Evolutionary conservation across 2,797 vertebrate genomes (phyloP), one percentile per base, ranked within the genome.

Genomic region (Ambastaia sidthimunki): DNA sequence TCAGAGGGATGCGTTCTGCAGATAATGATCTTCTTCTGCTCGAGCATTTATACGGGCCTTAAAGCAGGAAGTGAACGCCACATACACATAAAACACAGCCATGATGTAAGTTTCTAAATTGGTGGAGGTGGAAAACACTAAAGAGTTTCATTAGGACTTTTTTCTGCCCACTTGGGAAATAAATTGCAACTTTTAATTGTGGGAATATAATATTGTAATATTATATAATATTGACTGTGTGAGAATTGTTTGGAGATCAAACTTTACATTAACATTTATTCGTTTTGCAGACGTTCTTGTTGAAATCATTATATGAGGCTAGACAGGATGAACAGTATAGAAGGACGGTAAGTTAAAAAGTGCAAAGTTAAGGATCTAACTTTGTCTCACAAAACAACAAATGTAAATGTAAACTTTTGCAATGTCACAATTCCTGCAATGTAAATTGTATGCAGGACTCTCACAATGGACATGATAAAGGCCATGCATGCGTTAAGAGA

Each of bases 1-100:
- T 78, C 55, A 59, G 69, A 82, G 16, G 76, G 80, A 83, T 69
- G 69, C 62, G 82, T 63, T 82, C 80, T 82, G 78, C 77, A 84
- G 82, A 86, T 86, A 78, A 71, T 19, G 77, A 74, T 83, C 82
- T 74, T 28, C 66, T 69, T 57, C 74, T 75, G 65, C 37, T 52
- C 57, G 72, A 50, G 63, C 41, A 28, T 83, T 84, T 84, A 75
- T 80, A 84, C 67, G 80, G 16, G 19, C 21, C 19, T 5, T 54
- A 28, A 77, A n/a, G 66, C 82, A 86, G 85, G 85, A 86, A 86
- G 68, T 69, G 57, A 57, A 21, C 19, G 16, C 48, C 68, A 34
- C 71, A 82, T 16, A 16, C 18, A 31, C 7, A 63, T 18, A 12
- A 63, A 37, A 21, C 54, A n/a, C n/a, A 65, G 2, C 77, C 70